Base-by-base conservation (phyloP, 2,797 vertebrate species). In the Gymnopithys bicolor region DNA sequence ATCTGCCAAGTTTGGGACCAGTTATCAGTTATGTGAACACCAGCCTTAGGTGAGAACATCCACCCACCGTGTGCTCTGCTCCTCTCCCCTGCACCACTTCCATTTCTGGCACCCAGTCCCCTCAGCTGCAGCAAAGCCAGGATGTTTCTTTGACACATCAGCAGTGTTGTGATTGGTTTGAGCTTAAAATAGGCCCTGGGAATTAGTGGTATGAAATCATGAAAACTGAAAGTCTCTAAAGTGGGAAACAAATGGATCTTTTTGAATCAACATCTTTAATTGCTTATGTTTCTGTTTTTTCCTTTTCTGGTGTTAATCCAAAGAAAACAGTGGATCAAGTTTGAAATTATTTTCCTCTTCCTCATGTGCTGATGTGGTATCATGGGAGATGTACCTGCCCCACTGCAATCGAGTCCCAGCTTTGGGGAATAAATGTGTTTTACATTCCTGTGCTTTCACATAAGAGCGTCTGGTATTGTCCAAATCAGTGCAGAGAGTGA, bases 151-250 rank as follows among this genome's bases (percentile, higher is more conserved):
- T 83, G 93, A 96, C 84, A 94, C 91, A 87, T 84, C 92, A 94
- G 77, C 90, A 71, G 76, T 60, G 84, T 63, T 95, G 94, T 56
- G 87, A 94, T 90, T 90, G 95, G 93, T 78, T 39, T 93, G 78
- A 80, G 70, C 79, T 95, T 96, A 96, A 94, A 95, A 96, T 73
- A 92, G 96, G 90, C 74, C 63, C 66, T 96, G 94, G 89, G 96
- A 97, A 96, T 93, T 70, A 94, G 79, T 11, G 67, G 88, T 51
- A 93, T 82, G 93, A 93, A 95, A 89, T 89, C 33, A 93, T 15
- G 64, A 94, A 88, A 95, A 68, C 62, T 88, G 68, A 62, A 78
- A 55, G n/a, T 63, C 88, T 91, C 75, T 70, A 13, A 92, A 93
- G 73, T 11, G 59, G 79, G 86, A 90, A 91, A 84, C 71, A 93